Evolutionary conservation across 2,888 invertebrate species (phyloP).

Genomic region (Sminthurides aquaticus): DNA sequence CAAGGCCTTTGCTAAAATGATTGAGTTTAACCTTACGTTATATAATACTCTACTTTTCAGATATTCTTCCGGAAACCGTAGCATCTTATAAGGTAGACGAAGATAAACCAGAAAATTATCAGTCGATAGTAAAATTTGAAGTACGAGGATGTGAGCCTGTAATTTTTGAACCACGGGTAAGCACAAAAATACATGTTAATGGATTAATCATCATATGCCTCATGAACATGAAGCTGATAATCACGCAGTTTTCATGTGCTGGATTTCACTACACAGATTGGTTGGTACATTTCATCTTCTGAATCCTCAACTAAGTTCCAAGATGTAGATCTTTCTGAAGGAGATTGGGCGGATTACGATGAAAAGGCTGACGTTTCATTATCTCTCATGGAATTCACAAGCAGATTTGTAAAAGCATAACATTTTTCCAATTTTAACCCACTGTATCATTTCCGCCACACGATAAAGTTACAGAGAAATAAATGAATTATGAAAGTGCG

Average conservation of each 20-base stretch:
- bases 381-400: slow-evolving; percentile 17
- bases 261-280: slow-evolving; percentile 11
- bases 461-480: background rate
- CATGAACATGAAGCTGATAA: background rate
- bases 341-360: slow-evolving; percentile 27
- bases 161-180: slow-evolving; percentile 20
- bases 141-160: slow-evolving; percentile 21
- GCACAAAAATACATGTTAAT: no score
- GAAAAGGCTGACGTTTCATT: slow-evolving; percentile 15
- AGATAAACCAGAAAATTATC: slow-evolving; percentile 18
- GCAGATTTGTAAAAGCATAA: slow-evolving; percentile 11
- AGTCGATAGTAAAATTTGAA: slow-evolving; percentile 19
- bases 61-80: slow-evolving; percentile 10
- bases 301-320: slow-evolving; percentile 12
- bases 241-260: background rate
- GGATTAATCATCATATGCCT: background rate
- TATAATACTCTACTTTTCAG: background rate
- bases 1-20: no score
- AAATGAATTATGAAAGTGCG: background rate
- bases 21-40: background rate
- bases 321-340: slow-evolving; percentile 19
- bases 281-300: slow-evolving; percentile 19
- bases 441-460: no score
- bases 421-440: no score
- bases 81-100: slow-evolving; percentile 12